These are phyloP conservation scores for Neodiprion fabricii DNA, from an alignment of 1,140 invertebrate genomes.

Conservation along the genomic window DNA sequence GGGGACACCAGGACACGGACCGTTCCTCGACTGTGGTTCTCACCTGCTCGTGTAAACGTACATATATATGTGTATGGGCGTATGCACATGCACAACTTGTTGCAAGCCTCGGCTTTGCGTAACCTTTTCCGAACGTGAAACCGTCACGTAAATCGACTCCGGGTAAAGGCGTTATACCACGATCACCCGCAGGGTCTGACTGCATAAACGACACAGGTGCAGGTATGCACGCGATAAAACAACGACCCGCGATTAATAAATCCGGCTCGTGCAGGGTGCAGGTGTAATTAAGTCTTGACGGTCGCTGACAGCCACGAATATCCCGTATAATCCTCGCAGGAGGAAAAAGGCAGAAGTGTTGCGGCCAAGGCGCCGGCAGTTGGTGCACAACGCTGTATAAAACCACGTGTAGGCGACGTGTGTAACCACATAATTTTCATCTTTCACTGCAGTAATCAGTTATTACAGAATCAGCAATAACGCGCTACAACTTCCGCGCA, in stretches of 20 bases:
- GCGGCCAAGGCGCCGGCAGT: too few relatives aligned
- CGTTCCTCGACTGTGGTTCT: background rate
- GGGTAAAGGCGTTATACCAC: background rate
- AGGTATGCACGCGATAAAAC: background rate
- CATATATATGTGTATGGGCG: background rate
- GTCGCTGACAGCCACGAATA: background rate
- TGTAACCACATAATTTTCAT: too few relatives aligned
- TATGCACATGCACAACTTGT: background rate
- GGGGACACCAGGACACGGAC: slow-evolving; percentile 1
- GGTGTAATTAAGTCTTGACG: slow-evolving; percentile 1
- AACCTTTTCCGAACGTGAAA: slow-evolving; percentile 7
- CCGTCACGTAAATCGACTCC: slow-evolving; percentile 3
- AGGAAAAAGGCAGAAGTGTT: background rate
- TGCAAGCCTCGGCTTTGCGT: background rate
- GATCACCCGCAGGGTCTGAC: background rate
- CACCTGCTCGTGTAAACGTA: too few relatives aligned
- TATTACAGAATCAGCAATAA: too few relatives aligned
- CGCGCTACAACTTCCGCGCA: too few relatives aligned
- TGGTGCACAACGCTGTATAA: too few relatives aligned
- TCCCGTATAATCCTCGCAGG: background rate
- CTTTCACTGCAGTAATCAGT: too few relatives aligned
- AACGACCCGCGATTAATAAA: background rate
- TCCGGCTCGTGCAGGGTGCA: background rate
- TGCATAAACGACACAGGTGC: background rate
- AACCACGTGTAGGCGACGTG: too few relatives aligned